These are phyloP conservation scores for Speoplatyrhinus poulsoni DNA, from an alignment of 2,113 vertebrate species.

Conservation along the genomic window DNA sequence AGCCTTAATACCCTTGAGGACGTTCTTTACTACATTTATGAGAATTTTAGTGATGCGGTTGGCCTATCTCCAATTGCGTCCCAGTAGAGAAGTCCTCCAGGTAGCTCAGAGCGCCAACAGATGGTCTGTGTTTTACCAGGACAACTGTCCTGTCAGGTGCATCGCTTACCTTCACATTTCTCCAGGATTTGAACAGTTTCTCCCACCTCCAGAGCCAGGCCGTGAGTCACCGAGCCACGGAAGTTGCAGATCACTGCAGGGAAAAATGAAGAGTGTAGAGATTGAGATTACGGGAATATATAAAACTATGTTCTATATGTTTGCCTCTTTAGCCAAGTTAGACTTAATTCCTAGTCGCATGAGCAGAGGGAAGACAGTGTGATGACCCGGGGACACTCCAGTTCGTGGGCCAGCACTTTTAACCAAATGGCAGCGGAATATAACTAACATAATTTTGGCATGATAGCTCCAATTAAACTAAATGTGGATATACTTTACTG, in stretches of 20 bases:
- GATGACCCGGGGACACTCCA: too few species aligned
- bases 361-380: too few species aligned
- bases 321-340: too few species aligned
- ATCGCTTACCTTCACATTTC: conserved; percentile 90
- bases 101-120: background rate
- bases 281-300: background rate
- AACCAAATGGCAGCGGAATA: too few species aligned
- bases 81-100: too few species aligned
- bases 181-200: conserved; percentile 96
- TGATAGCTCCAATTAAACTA: too few species aligned
- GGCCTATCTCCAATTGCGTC: too few species aligned
- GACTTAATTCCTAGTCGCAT: too few species aligned
- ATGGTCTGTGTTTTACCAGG: background rate
- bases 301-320: background rate
- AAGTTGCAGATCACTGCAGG: conserved; percentile 90
- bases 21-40: conserved; percentile 5
- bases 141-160: background rate
- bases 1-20: background rate
- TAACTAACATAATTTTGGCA: too few species aligned
- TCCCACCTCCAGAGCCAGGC: conserved; percentile 92
- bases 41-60: background rate
- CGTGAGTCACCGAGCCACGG: conserved; percentile 86
- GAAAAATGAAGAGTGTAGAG: conserved; percentile 43
- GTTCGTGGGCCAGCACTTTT: too few species aligned
- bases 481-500: too few species aligned